Base-by-base conservation (phyloP, 2,888 invertebrate species). In the Rhamnusium bicolor region DNA sequence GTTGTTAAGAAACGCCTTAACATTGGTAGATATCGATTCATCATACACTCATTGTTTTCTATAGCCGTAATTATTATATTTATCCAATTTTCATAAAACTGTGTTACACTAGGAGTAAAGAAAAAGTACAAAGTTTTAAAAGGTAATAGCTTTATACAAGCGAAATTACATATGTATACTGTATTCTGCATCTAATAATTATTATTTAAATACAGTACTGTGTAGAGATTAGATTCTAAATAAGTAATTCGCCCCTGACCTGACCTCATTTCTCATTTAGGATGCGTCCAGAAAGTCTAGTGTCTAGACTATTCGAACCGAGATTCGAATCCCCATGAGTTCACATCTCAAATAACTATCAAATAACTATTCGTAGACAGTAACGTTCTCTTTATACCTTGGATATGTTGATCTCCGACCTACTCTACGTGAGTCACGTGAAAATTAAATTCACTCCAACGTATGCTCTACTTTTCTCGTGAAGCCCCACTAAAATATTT, bases 281-380 rank as follows among this genome's bases (percentile, higher is more conserved):
- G 71, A 73, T 76, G 69, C 69, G 72, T 71, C 74, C 74, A 74
- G 74, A 65, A 51, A 65, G 63, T 78, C 79, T 79, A 79, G 76
- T 75, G 75, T 65, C 56, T 56, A 56, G 27, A 56, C 16, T 56
- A 14, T 16, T 5, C 14, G 49, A 16, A n/a, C n/a, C n/a, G 16
- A 49, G 69, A 68, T 74, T 65, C 66, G 61, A 27, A 62, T 66
- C 61, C 69, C 71, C 51, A 60, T 51, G 67, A 67, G 61, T 69
- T 61, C 61, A 58, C 32, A 51, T 68, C 68, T 53, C 53, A 68
- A 62, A 61, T 69, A 63, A 68, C 67, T 63, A 69, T 53, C 53
- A 68, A 62, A 61, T 69, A 63, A 68, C 67, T 63, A 69, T 56
- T 62, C 40, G 61, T 51, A 65, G 63, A 65, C 72, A 56, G 46